A percentile compares a stretch with the other conserved stretches of the same genome.
Evolutionary conservation across 53 echinoderm and acorn worm genomes (phyloP).

Genomic region (Paracentrotus lividus): DNA sequence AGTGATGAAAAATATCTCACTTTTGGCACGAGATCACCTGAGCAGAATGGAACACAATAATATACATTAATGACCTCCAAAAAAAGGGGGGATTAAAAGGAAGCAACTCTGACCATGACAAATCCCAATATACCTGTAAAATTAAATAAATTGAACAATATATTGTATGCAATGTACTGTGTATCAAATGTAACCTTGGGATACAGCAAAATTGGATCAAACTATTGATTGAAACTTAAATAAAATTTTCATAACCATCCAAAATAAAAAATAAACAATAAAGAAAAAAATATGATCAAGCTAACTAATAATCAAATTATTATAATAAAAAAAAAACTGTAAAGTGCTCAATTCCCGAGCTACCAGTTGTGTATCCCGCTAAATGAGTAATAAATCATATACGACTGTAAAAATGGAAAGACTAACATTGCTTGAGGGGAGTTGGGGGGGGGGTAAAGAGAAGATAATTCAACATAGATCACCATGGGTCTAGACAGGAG

Average conservation of each 20-base stretch:
- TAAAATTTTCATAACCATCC: not conserved
- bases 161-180: not conserved
- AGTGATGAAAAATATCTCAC: not conserved
- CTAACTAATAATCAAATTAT: no score
- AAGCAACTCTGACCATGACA: not conserved
- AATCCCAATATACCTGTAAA: not conserved
- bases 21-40: not conserved
- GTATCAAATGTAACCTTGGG: no score
- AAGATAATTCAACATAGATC: not conserved
- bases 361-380: not conserved
- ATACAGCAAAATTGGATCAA: no score
- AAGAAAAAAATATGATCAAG: not conserved
- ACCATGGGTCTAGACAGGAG: not conserved
- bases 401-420: not conserved
- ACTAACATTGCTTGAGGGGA: not conserved
- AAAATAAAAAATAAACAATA: not conserved
- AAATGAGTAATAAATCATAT: not conserved
- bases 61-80: not conserved
- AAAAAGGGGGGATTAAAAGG: not conserved
- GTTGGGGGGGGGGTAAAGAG: not conserved
- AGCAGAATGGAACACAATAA: not conserved
- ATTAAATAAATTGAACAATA: not conserved
- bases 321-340: no score
- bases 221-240: no score
- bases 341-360: no score